These are phyloP conservation scores for Nomada goodeniana DNA, from an alignment of 2,888 invertebrate species.

Conservation along the genomic window DNA sequence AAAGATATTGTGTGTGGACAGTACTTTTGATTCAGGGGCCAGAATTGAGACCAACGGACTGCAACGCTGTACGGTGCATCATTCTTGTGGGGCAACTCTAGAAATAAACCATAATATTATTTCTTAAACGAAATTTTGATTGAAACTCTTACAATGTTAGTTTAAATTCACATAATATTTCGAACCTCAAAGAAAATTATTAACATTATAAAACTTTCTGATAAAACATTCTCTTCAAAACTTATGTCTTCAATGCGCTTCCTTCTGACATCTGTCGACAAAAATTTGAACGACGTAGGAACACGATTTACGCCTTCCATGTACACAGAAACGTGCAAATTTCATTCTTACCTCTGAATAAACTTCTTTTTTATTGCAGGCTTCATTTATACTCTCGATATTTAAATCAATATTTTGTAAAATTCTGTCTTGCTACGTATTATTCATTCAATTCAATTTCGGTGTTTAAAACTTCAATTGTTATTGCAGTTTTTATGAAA, in stretches of 20 bases:
- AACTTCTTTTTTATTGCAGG: too few relatives aligned
- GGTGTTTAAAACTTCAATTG: neutral
- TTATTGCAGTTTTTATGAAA: neutral
- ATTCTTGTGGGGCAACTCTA: neutral
- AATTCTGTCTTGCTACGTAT: neutral
- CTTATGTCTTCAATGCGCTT: neutral
- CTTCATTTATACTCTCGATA: neutral
- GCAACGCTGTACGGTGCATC: conserved; percentile 4
- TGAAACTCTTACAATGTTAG: neutral
- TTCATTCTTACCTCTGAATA: too few relatives aligned
- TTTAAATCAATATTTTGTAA: neutral
- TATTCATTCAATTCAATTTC: neutral
- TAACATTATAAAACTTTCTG: neutral
- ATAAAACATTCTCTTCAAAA: neutral
- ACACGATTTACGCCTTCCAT: neutral
- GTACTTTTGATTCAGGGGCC: too few relatives aligned
- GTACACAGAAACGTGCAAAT: neutral
- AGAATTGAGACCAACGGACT: neutral
- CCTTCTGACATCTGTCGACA: conserved; percentile 23
- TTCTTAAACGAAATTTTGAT: neutral
- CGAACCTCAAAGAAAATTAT: neutral
- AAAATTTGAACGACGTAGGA: neutral
- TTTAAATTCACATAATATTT: neutral
- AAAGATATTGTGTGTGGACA: too few relatives aligned
- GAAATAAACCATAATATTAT: neutral